Evolutionary conservation across 2,113 vertebrate species (phyloP), one percentile per base, ranked within the genome.

Genomic region (Platanista minor): DNA sequence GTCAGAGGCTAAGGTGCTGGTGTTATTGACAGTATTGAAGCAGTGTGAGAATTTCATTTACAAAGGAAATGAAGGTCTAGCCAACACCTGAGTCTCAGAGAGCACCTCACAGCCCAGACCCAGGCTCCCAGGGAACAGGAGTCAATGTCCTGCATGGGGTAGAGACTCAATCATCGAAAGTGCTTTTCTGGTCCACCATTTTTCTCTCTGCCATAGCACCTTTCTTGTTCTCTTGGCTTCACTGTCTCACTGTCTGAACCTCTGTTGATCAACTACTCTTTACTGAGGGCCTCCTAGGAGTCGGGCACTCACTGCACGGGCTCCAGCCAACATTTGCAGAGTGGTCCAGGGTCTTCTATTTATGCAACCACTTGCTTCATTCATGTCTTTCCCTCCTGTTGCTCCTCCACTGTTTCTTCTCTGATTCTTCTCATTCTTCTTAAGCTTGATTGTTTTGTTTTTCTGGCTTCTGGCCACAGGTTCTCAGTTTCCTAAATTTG

Each of bases 281-380:
- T 17, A 17, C 36, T 13, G 25, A 33, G 17, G 18, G 17, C 14
- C 36, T 71, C 20, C 52, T 11, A 12, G 9, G 64, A 43, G 25
- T 4, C 0, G 0, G 12, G 43, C 25, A 11, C 7, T 23, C 33
- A 11, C 7, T 23, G 0, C 0, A 3, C 21, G 2, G 2, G 18
- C 2, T 13, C 29, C 41, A 18, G 46, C 8, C 27, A 18, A 3
- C 12, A 3, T 8, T 17, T 4, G 5, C 17, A 12, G 25, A 59
- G 31, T 0, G 7, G 17, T 8, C 18, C 0, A 0, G 20, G 6
- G 14, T 36, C 4, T 66, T 31, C 33, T 0, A 0, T 12, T 49
- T 0, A 5, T 36, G 27, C 20, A 21, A 0, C 1, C 2, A 0
- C 33, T 11, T 14, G 12, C 17, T 80, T 54, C 39, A 12, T 25